A percentile compares a stretch with the other conserved stretches of the same genome.
These are phyloP conservation scores for Periplaneta americana DNA, from an alignment of 1,140 invertebrate species.

Conservation along the genomic window DNA sequence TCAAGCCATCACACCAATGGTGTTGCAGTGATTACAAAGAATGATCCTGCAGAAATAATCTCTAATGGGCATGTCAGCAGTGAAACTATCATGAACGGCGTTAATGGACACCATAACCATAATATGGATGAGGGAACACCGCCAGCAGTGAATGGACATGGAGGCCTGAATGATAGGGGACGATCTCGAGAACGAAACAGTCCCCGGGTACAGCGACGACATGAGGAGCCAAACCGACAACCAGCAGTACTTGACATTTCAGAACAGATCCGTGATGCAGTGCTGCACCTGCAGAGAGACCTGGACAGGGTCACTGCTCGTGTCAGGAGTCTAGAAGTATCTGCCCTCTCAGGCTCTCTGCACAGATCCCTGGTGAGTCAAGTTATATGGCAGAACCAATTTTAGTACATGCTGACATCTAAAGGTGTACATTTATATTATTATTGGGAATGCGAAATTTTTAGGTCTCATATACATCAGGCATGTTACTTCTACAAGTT, in stretches of 20 bases:
- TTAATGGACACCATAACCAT: background rate
- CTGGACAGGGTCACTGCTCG: conserved; percentile 37
- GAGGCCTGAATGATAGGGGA: background rate
- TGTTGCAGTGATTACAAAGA: background rate
- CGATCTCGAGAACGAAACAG: background rate
- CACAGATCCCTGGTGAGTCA: conserved; percentile 1
- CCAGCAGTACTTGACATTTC: conserved; percentile 28
- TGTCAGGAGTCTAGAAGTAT: conserved; percentile 35
- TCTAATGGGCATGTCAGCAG: background rate
- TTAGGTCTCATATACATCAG: too few relatives aligned
- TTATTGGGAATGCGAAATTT: too few relatives aligned
- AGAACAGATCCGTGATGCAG: conserved; percentile 34
- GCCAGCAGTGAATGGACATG: background rate
- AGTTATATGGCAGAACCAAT: too few relatives aligned
- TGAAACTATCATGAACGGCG: background rate
- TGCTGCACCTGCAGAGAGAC: conserved; percentile 38
- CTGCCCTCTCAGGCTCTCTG: conserved; percentile 1
- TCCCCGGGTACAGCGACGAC: background rate
- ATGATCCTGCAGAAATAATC: background rate
- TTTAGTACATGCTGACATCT: too few relatives aligned
- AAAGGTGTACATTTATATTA: too few relatives aligned
- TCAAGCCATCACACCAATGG: background rate
- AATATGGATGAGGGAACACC: background rate
- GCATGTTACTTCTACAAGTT: too few relatives aligned
- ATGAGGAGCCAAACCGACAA: background rate